Percentiles rank a stretch among this genome's conserved stretches.
These are phyloP conservation scores for Rhorus exstirpatorius DNA, from an alignment of 2,888 invertebrate species.

Conservation along the genomic window DNA sequence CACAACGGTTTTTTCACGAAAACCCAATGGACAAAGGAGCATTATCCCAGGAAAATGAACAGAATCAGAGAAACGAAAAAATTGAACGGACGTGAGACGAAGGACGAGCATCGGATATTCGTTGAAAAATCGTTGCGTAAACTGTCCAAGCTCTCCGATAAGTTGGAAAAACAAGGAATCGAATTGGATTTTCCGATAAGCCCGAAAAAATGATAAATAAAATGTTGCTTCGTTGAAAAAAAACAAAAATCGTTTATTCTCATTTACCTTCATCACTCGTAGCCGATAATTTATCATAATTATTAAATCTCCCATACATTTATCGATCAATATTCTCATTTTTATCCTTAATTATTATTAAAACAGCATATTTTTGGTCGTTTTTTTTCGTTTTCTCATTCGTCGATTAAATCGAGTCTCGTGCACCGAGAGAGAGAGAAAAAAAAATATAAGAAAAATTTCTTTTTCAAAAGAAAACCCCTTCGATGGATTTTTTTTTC, in stretches of 20 bases:
- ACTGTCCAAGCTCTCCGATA: conserved; percentile 78
- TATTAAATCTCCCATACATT: conserved; percentile 18
- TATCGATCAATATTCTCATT: conserved; percentile 10
- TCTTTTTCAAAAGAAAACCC: too few relatives aligned
- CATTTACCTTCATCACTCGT: conserved; percentile 19
- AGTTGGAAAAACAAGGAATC: conserved; percentile 80
- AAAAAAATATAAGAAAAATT: too few relatives aligned
- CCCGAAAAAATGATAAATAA: conserved; percentile 62
- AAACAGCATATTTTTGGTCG: conserved; percentile 37
- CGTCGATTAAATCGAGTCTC: neutral
- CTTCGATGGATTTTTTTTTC: too few relatives aligned
- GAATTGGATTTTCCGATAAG: conserved; percentile 78
- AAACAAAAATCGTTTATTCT: conserved; percentile 20
- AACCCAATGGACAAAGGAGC: conserved; percentile 87
- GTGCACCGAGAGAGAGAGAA: neutral
- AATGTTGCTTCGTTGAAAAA: conserved; percentile 40
- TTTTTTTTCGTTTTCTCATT: conserved; percentile 4
- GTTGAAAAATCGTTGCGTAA: conserved; percentile 85
- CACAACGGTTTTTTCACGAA: conserved; percentile 87
- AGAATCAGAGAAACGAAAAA: conserved; percentile 86
- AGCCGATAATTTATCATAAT: conserved; percentile 21
- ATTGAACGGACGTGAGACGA: conserved; percentile 85
- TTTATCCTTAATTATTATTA: conserved; percentile 34
- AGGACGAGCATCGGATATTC: conserved; percentile 84
- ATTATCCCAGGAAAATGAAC: conserved; percentile 86